Base-by-base conservation (phyloP, 1,140 invertebrate species). In the Drosophila littoralis region DNA sequence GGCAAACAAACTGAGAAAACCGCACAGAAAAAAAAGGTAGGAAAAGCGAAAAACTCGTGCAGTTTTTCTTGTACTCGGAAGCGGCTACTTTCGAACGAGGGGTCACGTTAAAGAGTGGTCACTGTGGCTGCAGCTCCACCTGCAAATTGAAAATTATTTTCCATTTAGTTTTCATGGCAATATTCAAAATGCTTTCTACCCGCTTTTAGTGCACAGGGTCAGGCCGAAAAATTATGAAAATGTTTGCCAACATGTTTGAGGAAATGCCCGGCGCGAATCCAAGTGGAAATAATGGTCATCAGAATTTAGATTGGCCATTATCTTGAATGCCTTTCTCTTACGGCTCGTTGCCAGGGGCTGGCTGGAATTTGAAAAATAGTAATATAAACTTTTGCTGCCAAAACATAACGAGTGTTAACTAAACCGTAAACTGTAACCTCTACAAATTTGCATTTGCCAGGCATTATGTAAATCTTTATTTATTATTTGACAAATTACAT, bases 81-180 rank as follows among this genome's bases (percentile, higher is more conserved):
- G 15, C 54, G 28, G 38, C 38, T 58, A 36, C 40, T 73, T 58
- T 73, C 28, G 35, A 40, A 40, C 40, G 35, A 2, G 22, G 3
- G 38, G 52, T 67, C 69, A 67, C 59, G 60, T 48, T 12, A 35
- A 32, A 50, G 28, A 9, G 22, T 43, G 33, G 6, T 35, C 6
- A 28, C 36, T 40, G 17, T 45, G 13, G 4, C 9, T 43, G 36
- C 46, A 10, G 22, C 22, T 32, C 42, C 66, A 70, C 50, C 71
- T 75, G 81, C 52, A 88, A 88, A 86, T 86, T 88, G 83, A 82
- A 82, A 88, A 86, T 88, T 77, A 88, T 86, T 79, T 71, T 71
- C 61, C 79, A 72, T 88, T 78, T 76, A 67, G 48, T 70, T 71
- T 60, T 71, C 60, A 75, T 70, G 50, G 50, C 52, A 33, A 75